phyloP scores from a whole-genome alignment of 35 echinoderm and acorn worm species.

The Anneissia japonica region DNA sequence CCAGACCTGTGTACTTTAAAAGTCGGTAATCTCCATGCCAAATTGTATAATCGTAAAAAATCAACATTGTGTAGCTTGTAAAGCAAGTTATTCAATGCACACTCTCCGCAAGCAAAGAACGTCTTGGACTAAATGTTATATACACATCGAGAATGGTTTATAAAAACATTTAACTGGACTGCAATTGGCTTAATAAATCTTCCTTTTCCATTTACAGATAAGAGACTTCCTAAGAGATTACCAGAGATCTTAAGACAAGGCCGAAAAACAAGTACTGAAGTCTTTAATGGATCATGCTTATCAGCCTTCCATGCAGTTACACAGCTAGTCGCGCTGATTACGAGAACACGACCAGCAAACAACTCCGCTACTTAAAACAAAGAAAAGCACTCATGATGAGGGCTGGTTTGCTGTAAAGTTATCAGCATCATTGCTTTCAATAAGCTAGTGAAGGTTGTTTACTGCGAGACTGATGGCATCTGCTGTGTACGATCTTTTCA shows the following conservation, averaged over 20 bases:
- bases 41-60: background rate
- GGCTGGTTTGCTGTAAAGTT: background rate
- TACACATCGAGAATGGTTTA: background rate
- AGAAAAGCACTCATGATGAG: background rate
- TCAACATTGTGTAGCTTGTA: background rate
- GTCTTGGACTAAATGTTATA: background rate
- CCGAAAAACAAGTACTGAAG: background rate
- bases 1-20: background rate
- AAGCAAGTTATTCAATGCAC: background rate
- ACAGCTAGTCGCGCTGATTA: background rate
- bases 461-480: background rate
- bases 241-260: background rate
- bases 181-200: slow-evolving; percentile 1
- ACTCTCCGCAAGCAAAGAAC: background rate
- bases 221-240: background rate
- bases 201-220: slow-evolving; percentile 1
- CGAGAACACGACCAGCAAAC: background rate
- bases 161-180: background rate
- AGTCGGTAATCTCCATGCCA: background rate
- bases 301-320: background rate
- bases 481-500: background rate
- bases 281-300: background rate
- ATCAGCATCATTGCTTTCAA: background rate
- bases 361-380: background rate
- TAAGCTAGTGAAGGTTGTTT: background rate